A percentile compares a stretch with the other conserved stretches of the same genome.
phyloP scores from a whole-genome alignment of 2,888 invertebrate genomes.

The Nomada hirtipes region DNA sequence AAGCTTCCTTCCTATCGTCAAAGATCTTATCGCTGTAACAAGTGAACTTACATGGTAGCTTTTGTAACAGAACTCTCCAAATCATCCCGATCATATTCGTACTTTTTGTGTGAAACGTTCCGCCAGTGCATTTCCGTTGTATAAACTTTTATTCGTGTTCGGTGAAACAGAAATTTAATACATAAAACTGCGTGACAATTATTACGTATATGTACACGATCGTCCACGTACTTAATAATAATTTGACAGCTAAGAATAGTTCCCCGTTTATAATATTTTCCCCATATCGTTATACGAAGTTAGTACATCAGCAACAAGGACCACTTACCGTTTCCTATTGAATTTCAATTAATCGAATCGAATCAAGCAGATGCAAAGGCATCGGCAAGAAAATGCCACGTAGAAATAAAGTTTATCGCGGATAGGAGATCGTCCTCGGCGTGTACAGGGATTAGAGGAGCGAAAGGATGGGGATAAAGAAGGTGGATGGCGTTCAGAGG shows the following conservation, averaged over 20 bases:
- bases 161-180: no score
- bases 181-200: no score
- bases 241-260: no score
- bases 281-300: not conserved
- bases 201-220: no score
- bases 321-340: not conserved
- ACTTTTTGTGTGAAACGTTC: not conserved
- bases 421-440: slow-evolving; percentile 59
- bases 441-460: slow-evolving; percentile 48
- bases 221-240: no score
- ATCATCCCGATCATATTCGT: slow-evolving; percentile 1
- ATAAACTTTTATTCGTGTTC: not conserved
- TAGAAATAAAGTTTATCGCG: slow-evolving; percentile 70
- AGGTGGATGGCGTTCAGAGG: slow-evolving; percentile 59
- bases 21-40: slow-evolving; percentile 50
- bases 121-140: not conserved
- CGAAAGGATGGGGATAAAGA: slow-evolving; percentile 61
- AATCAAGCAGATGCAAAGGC: slow-evolving; percentile 1
- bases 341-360: slow-evolving; percentile 24
- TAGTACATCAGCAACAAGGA: no score
- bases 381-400: slow-evolving; percentile 54
- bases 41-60: slow-evolving; percentile 41
- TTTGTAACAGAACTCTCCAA: slow-evolving; percentile 19
- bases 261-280: no score
- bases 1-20: slow-evolving; percentile 35